Conservation (phyloP, 2,797 vertebrate genomes). For the Helicolenus hilgendorfi region DNA sequence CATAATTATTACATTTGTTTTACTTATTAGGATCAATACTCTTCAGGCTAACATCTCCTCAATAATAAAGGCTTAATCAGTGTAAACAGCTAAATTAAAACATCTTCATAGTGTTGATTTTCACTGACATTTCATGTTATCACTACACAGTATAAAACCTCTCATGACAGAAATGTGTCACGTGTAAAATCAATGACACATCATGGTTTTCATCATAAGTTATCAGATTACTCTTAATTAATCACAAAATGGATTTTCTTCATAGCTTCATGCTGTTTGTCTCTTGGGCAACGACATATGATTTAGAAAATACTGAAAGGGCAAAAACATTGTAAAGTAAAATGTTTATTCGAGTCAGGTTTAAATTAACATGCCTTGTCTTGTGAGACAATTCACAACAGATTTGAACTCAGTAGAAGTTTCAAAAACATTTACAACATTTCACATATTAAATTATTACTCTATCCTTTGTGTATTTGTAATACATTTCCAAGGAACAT, state of each 20-base stretch:
- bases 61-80: neutral
- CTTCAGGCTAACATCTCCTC: neutral
- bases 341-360: constrained; percentile 14
- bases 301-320: neutral
- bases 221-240: neutral
- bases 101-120: neutral
- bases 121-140: neutral
- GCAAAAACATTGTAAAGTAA: neutral
- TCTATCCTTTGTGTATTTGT: neutral
- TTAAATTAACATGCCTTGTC: neutral
- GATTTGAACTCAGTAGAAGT: neutral
- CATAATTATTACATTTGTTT: neutral
- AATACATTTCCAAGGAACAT: neutral
- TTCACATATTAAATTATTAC: neutral
- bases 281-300: neutral
- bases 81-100: neutral
- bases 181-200: neutral
- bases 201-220: neutral
- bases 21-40: neutral
- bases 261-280: neutral
- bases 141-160: neutral
- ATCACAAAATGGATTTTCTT: neutral
- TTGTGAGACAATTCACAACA: neutral
- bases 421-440: neutral
- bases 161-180: neutral